Evolutionary conservation across 1,140 invertebrate species (phyloP).

Genomic region (Mylabris phalerata): DNA sequence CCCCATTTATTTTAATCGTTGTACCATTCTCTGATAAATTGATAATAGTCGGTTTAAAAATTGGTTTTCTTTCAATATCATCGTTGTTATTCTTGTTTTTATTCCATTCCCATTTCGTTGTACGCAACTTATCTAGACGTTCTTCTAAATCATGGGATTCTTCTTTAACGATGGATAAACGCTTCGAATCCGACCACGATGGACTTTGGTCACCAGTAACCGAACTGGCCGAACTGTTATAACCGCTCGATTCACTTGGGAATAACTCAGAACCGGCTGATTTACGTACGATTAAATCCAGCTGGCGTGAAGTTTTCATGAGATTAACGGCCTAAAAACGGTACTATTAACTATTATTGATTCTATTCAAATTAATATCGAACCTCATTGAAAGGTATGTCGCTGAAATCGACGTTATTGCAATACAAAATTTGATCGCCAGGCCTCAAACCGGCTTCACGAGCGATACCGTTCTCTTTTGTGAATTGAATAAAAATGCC

Average conservation of each 20-base stretch:
- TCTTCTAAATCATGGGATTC: constrained; percentile 49
- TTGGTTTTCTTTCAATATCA: constrained; percentile 45
- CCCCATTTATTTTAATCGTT: constrained; percentile 53
- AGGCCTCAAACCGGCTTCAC: constrained; percentile 77
- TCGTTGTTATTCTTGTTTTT: constrained; percentile 34
- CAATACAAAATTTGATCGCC: constrained; percentile 90
- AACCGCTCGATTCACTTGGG: constrained; percentile 70
- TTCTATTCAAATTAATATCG: not conserved
- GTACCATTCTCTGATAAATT: constrained; percentile 60
- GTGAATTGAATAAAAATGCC: constrained; percentile 88
- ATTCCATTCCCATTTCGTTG: constrained; percentile 12
- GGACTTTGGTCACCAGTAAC: constrained; percentile 66
- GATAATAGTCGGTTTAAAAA: constrained; percentile 53
- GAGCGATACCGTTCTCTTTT: constrained; percentile 79
- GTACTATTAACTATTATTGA: not conserved
- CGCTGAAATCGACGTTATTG: constrained; percentile 72
- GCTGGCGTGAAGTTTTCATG: constrained; percentile 65
- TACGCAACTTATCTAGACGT: constrained; percentile 38
- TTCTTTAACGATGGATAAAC: constrained; percentile 62
- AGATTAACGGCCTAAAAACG: constrained; percentile 60
- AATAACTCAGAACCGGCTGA: constrained; percentile 68
- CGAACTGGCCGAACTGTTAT: constrained; percentile 71
- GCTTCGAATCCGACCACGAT: constrained; percentile 52
- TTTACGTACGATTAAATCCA: constrained; percentile 66
- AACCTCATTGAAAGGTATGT: constrained; percentile 71